These are phyloP conservation scores for Caenorhabditis doughertyi DNA, from an alignment of 2,888 invertebrate species.

Conservation along the genomic window DNA sequence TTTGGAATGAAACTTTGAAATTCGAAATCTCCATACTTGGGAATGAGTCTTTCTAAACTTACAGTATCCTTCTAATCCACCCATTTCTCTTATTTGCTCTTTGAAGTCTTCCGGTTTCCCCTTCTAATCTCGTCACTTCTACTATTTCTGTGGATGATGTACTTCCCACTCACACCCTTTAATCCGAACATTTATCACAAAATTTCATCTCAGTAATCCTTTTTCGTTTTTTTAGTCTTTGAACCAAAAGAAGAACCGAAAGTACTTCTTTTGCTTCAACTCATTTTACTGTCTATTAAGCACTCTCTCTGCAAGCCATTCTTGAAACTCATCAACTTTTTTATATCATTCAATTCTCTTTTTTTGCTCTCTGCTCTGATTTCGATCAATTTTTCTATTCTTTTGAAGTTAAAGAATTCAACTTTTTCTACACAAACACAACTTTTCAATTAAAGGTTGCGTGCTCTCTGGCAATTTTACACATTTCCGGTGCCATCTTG, in stretches of 20 bases:
- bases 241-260: neutral
- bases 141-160: constrained; percentile 19
- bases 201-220: constrained; percentile 10
- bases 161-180: neutral
- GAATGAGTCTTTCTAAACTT: neutral
- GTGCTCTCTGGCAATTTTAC: constrained; percentile 39
- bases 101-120: neutral
- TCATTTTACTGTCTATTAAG: constrained; percentile 4
- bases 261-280: constrained; percentile 5
- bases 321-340: constrained; percentile 11
- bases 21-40: neutral
- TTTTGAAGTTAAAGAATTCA: neutral
- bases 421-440: constrained; percentile 5
- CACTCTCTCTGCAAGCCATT: neutral
- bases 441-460: constrained; percentile 40
- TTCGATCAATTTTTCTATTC: neutral
- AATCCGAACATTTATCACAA: constrained; percentile 36
- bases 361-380: constrained; percentile 20
- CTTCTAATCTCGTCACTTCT: constrained; percentile 4
- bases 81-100: neutral
- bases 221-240: neutral
- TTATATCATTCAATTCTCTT: neutral
- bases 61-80: neutral
- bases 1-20: neutral
- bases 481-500: constrained; percentile 41